A percentile compares a stretch with the other conserved stretches of the same genome.
phyloP scores from a whole-genome alignment of 2,888 invertebrate genomes.

The Blera fallax region DNA sequence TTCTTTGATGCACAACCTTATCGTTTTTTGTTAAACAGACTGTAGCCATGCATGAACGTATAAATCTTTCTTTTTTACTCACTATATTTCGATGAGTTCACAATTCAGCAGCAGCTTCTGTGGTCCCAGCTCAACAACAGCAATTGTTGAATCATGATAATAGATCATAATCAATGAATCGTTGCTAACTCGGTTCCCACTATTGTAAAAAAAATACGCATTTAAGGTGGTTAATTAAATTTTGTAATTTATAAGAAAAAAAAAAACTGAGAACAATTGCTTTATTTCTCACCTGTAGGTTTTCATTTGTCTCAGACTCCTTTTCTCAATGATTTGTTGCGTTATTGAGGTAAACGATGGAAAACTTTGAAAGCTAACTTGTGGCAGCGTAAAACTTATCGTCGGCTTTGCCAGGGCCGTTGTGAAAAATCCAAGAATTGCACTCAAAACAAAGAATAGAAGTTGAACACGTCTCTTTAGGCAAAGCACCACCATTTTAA shows the following conservation, averaged over 20 bases:
- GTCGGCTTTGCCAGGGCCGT: slow-evolving; percentile 81
- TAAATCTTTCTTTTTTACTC: slow-evolving; percentile 82
- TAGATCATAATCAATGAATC: slow-evolving; percentile 89
- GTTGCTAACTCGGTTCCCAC: slow-evolving; percentile 85
- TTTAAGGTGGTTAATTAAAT: neutral
- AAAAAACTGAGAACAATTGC: neutral
- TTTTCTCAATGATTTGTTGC: slow-evolving; percentile 81
- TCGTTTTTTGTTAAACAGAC: too few relatives aligned
- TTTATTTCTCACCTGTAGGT: slow-evolving; percentile 79
- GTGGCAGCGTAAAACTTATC: slow-evolving; percentile 78
- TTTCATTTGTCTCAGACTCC: slow-evolving; percentile 81
- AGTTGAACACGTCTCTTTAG: slow-evolving; percentile 77
- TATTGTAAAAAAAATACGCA: slow-evolving; percentile 79
- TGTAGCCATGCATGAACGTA: too few relatives aligned
- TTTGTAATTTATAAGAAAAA: neutral
- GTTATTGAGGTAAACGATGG: slow-evolving; percentile 80
- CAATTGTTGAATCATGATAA: slow-evolving; percentile 91
- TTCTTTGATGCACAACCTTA: too few relatives aligned
- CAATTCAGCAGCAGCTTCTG: slow-evolving; percentile 88
- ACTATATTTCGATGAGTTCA: slow-evolving; percentile 93
- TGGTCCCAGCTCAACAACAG: slow-evolving; percentile 89
- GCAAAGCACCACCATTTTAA: slow-evolving; percentile 65
- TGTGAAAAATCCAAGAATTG: slow-evolving; percentile 77
- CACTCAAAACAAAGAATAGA: slow-evolving; percentile 76
- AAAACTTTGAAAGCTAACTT: slow-evolving; percentile 78